Evolutionary conservation across 2,113 vertebrate genomes (phyloP).

Genomic region (Echinops telfairi): DNA sequence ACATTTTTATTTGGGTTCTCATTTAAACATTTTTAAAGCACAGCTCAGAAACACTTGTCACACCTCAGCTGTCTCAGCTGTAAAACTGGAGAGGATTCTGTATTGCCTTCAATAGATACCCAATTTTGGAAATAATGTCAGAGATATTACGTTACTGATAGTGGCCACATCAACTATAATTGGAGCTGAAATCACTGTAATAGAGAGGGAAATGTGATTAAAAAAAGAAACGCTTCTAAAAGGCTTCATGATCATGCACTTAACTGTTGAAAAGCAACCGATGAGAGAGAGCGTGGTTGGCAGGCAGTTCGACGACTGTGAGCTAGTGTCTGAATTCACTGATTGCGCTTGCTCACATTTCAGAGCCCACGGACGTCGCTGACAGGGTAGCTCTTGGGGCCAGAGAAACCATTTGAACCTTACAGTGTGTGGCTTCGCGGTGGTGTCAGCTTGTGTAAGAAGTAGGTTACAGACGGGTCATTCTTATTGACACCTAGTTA

Average conservation of each 20-base stretch:
- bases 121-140: not conserved
- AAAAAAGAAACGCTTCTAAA: constrained; percentile 12
- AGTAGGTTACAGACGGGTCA: not conserved
- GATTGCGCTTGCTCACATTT: constrained; percentile 15
- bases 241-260: not conserved
- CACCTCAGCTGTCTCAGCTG: not conserved
- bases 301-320: constrained; percentile 20
- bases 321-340: constrained; percentile 27
- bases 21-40: constrained; percentile 2
- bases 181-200: not conserved
- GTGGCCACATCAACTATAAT: constrained; percentile 1
- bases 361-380: constrained; percentile 50
- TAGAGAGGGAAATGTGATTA: constrained; percentile 8
- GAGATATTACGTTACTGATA: not conserved
- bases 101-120: not conserved
- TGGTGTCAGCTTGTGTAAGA: not conserved
- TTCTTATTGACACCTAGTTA: constrained; percentile 1
- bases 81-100: not conserved
- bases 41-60: not conserved
- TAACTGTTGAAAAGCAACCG: constrained; percentile 33
- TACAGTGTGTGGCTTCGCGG: not conserved
- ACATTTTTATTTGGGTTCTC: constrained; percentile 1
- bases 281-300: not conserved
- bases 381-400: not conserved
- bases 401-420: constrained; percentile 37